Base-by-base conservation (phyloP, 2,888 invertebrate genomes). In the Cosmia pyralina region DNA sequence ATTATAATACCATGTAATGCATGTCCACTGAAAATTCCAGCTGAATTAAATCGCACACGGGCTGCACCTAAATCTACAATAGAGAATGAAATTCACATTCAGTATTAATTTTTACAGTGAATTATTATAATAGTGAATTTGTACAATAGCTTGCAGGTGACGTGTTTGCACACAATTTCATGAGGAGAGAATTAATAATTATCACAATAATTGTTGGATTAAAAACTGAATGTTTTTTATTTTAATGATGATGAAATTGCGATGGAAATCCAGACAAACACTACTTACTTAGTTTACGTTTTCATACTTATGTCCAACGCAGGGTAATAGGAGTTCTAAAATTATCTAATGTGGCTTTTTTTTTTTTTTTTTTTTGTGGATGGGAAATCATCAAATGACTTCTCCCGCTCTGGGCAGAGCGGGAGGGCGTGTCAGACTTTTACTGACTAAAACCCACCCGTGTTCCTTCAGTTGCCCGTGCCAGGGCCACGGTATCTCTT, bases 121-220 rank as follows among this genome's bases (percentile, higher is more conserved):
- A 58, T 38, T 58, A 41, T 8, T 41, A 41, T 8, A 41, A 15
- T 50, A n/a, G 8, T 38, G 64, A 34, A 57, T 64, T 64, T 38
- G 8, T 57, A 55, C 11, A n/a, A 50, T 17, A 52, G 11, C 13
- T 69, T 13, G n/a, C 41, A n/a, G 4, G 4, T 41, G 69, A 52
- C 28, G 28, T 66, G 41, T 52, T 41, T 0, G 4, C 4, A 13
- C 38, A 71, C 10, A 48, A 46, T 53, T 70, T 71, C 6, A 71
- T 46, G 22, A 38, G 22, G 19, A 22, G 8, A 44, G 2, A 2
- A 69, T 44, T 44, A 52, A 11, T 52, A 13, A 53, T 62, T 28
- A 28, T 17, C 11, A 46, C 7, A 28, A 13, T 13, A 38, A 19
- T 28, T 19, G 6, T 62, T 44, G 8, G 1, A 28, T 46, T 28